Conservation (phyloP, 2,888 invertebrate genomes). For the Parapristionchus giblindavisi region DNA sequence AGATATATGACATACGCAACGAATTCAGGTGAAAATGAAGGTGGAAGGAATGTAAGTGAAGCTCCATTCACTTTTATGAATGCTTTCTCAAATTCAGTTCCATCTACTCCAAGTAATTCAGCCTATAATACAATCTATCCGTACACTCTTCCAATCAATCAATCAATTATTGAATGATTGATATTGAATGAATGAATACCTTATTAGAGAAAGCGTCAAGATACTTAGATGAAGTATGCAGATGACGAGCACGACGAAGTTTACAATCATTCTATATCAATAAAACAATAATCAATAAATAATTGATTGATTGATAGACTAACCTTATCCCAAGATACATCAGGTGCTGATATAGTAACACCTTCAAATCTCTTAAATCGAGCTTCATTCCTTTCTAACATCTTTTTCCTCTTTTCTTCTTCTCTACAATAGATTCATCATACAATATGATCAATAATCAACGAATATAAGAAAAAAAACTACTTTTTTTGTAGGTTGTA, state of each 20-base stretch:
- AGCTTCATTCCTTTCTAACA: conserved; percentile 38
- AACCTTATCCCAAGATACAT: conserved; percentile 40
- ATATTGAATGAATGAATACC: neutral
- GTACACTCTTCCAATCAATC: neutral
- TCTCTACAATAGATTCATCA: conserved; percentile 40
- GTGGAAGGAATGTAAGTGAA: conserved; percentile 25
- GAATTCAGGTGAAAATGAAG: conserved; percentile 51
- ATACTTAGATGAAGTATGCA: conserved; percentile 41
- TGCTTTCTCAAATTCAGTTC: conserved; percentile 43
- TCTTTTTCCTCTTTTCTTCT: conserved; percentile 43
- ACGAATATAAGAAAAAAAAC: neutral
- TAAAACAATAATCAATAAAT: no score
- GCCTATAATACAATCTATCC: conserved; percentile 36
- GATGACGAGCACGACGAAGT: conserved; percentile 41
- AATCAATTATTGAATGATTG: neutral
- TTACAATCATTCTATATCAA: neutral
- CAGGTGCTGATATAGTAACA: conserved; percentile 47
- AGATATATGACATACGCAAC: conserved; percentile 39
- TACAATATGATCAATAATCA: no score
- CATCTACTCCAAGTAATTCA: conserved; percentile 40
- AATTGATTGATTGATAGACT: neutral
- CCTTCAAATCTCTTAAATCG: conserved; percentile 41
- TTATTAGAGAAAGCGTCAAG: conserved; percentile 42
- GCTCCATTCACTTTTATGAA: conserved; percentile 43
- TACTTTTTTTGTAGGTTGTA: no score